phyloP scores from a whole-genome alignment of 2,888 invertebrate species.

The Andrena praecox region DNA sequence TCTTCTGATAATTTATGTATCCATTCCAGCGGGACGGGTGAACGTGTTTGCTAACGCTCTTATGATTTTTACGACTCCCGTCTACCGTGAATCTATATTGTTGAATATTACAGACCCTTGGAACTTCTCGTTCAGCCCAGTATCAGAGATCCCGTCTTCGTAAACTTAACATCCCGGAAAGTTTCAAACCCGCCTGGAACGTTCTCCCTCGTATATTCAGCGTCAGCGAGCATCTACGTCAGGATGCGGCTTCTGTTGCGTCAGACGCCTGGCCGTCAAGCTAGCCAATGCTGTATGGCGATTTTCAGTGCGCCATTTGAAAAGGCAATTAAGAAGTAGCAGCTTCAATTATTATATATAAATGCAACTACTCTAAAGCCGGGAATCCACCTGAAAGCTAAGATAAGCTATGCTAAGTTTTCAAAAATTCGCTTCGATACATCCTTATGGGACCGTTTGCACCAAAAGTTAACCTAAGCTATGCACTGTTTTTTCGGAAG shows the following conservation, averaged over 20 bases:
- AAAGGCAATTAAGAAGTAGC: background rate
- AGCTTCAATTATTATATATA: background rate
- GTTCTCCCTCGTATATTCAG: slow-evolving; percentile 42
- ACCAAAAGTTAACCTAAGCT: too few species aligned
- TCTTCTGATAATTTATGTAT: slow-evolving; percentile 24
- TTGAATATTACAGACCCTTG: slow-evolving; percentile 15
- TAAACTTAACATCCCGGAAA: slow-evolving; percentile 43
- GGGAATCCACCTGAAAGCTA: too few species aligned
- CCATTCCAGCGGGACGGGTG: slow-evolving; percentile 2
- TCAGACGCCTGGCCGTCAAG: slow-evolving; percentile 21
- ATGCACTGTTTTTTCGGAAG: too few species aligned
- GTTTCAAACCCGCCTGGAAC: slow-evolving; percentile 22
- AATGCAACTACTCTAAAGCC: too few species aligned
- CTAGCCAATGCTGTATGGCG: slow-evolving; percentile 9
- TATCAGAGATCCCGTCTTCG: slow-evolving; percentile 4
- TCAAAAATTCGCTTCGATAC: too few species aligned
- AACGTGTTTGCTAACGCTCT: slow-evolving; percentile 14
- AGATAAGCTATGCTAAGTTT: too few species aligned
- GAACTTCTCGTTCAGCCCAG: slow-evolving; percentile 9
- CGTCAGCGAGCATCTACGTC: slow-evolving; percentile 48
- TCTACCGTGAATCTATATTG: background rate
- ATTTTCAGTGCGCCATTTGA: background rate
- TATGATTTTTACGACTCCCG: slow-evolving; percentile 35
- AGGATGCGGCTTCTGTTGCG: slow-evolving; percentile 33
- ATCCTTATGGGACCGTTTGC: too few species aligned